These are phyloP conservation scores for Mythimna vitellina DNA, from an alignment of 2,888 invertebrate genomes.

Conservation along the genomic window DNA sequence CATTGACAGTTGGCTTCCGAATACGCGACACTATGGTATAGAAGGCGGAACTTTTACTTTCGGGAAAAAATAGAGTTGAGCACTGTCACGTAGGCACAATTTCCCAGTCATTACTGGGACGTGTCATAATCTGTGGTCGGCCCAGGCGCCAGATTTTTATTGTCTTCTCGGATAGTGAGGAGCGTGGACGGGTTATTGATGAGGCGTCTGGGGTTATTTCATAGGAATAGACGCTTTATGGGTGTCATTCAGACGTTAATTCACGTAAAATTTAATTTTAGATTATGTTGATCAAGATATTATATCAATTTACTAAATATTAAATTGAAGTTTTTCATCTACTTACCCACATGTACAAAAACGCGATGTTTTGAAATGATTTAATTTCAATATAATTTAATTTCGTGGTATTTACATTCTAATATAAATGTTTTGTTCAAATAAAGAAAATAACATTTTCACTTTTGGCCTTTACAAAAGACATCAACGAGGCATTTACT, in stretches of 20 bases:
- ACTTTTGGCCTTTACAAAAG: conserved; percentile 46
- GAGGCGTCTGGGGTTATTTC: conserved; percentile 56
- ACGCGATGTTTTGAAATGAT: too few relatives aligned
- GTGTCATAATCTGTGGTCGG: conserved; percentile 85
- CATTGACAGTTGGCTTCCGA: conserved; percentile 79
- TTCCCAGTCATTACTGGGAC: conserved; percentile 86
- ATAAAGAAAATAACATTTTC: neutral
- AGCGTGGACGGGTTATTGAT: conserved; percentile 67
- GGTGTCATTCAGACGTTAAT: neutral
- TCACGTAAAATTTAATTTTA: neutral
- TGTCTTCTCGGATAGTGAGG: conserved; percentile 75
- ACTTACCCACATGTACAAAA: too few relatives aligned
- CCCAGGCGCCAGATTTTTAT: conserved; percentile 87
- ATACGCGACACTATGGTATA: conserved; percentile 78
- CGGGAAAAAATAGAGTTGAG: conserved; percentile 73
- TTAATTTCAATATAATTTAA: too few relatives aligned
- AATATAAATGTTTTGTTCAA: too few relatives aligned
- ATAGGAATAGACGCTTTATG: conserved; percentile 20
- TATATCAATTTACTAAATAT: neutral
- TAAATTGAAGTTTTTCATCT: too few relatives aligned
- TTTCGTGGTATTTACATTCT: too few relatives aligned
- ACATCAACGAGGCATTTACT: conserved; percentile 61
- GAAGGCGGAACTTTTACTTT: conserved; percentile 83
- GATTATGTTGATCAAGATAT: too few relatives aligned
- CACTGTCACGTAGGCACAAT: conserved; percentile 86